phyloP scores from a whole-genome alignment of 2,888 invertebrate genomes.

The Lochmaea capreae region DNA sequence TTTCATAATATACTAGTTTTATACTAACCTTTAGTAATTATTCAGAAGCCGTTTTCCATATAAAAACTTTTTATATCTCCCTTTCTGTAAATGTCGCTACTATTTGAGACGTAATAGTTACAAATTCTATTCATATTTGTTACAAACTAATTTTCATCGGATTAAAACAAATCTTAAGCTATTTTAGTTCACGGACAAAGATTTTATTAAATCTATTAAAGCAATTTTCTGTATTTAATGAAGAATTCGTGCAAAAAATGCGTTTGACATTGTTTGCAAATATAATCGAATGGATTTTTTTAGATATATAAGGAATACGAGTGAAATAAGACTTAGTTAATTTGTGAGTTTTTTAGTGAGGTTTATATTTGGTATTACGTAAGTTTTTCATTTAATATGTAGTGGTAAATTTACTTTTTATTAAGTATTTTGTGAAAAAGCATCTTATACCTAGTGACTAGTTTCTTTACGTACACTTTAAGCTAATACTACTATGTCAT shows the following conservation, averaged over 20 bases:
- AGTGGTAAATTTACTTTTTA: too few species aligned
- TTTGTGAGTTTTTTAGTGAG: constrained; percentile 10
- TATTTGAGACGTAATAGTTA: too few species aligned
- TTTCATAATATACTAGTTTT: too few species aligned
- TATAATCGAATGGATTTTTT: constrained; percentile 27
- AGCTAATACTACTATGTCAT: too few species aligned
- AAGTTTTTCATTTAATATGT: background rate
- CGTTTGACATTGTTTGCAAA: constrained; percentile 48
- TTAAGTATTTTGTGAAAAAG: too few species aligned
- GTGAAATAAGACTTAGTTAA: constrained; percentile 25
- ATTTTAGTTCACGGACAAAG: constrained; percentile 40
- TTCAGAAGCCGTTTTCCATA: too few species aligned
- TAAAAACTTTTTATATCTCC: too few species aligned
- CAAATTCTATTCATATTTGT: background rate
- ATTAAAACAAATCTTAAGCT: constrained; percentile 9
- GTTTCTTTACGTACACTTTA: too few species aligned
- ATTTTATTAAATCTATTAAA: constrained; percentile 40
- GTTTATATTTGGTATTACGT: background rate
- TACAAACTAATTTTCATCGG: background rate
- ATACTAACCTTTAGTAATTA: too few species aligned
- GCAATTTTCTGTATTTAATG: constrained; percentile 41
- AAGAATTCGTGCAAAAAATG: constrained; percentile 53
- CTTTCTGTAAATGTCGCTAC: too few species aligned
- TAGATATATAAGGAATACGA: constrained; percentile 41
- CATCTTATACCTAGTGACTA: too few species aligned